These are phyloP conservation scores for Anthopleura sola DNA, from an alignment of 64 coral and sea anemone species.

Conservation along the genomic window DNA sequence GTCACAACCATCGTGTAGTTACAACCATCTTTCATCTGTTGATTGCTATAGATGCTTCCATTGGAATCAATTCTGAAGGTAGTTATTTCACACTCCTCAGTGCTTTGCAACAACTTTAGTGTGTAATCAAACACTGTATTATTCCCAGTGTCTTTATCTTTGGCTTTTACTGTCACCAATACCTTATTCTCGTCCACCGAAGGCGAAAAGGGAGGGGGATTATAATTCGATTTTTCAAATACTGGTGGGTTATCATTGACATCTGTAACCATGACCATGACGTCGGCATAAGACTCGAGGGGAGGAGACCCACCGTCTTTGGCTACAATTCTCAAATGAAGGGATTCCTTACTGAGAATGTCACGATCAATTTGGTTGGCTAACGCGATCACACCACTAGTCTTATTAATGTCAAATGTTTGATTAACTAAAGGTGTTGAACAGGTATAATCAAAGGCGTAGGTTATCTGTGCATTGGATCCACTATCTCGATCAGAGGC, in stretches of 20 bases:
- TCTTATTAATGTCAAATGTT: not conserved
- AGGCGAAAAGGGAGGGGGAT: not conserved
- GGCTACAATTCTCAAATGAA: not conserved
- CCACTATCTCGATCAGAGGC: slow-evolving; percentile 1
- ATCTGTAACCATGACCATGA: slow-evolving; percentile 3
- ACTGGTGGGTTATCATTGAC: slow-evolving; percentile 9
- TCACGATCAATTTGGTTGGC: not conserved
- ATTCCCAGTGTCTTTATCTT: not conserved
- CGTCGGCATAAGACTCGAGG: not conserved
- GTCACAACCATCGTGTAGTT: not conserved
- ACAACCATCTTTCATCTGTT: not conserved
- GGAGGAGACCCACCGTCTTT: slow-evolving; percentile 14
- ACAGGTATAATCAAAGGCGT: not conserved
- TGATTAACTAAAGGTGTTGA: not conserved
- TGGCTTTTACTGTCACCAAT: not conserved
- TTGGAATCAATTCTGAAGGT: not conserved
- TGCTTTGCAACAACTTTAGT: not conserved
- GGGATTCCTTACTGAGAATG: not conserved
- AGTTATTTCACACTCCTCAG: not conserved
- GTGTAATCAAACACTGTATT: not conserved
- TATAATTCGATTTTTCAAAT: not conserved
- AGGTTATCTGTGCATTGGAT: not conserved
- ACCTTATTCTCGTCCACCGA: not conserved
- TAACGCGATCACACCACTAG: not conserved
- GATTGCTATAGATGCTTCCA: not conserved